A percentile compares a stretch with the other conserved stretches of the same genome.
phyloP scores from a whole-genome alignment of 2,888 invertebrate species.

The Drosophila phalerata region DNA sequence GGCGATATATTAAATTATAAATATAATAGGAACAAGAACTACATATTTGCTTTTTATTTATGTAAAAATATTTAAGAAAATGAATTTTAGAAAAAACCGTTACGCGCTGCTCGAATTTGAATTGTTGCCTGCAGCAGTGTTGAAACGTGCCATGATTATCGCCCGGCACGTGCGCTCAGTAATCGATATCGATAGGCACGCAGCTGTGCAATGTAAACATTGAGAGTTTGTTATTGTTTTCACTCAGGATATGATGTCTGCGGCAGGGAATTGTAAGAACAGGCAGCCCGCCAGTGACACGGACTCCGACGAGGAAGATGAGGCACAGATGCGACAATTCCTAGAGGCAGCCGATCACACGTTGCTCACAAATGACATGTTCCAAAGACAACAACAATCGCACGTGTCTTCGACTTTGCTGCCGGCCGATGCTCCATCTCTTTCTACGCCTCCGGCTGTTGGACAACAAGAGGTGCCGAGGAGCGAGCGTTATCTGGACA shows the following conservation, averaged over 20 bases:
- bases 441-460: neutral
- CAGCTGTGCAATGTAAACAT: neutral
- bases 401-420: neutral
- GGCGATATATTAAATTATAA: no score
- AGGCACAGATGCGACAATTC: slow-evolving; percentile 64
- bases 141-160: neutral
- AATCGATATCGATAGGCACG: slow-evolving; percentile 1
- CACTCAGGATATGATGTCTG: slow-evolving; percentile 3
- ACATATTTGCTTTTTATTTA: no score
- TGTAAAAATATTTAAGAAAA: no score
- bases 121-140: neutral
- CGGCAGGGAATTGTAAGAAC: neutral
- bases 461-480: slow-evolving; percentile 24
- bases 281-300: neutral
- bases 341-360: slow-evolving; percentile 77
- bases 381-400: slow-evolving; percentile 21
- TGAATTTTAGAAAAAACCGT: no score
- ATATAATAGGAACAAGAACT: no score
- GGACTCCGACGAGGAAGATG: slow-evolving; percentile 62
- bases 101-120: neutral
- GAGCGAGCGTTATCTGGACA: slow-evolving; percentile 68
- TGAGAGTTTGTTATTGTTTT: slow-evolving; percentile 4
- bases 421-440: neutral
- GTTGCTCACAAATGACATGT: slow-evolving; percentile 75
- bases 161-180: neutral